These are phyloP conservation scores for Temnothorax longispinosus DNA, from an alignment of 1,140 invertebrate species.

Conservation along the genomic window DNA sequence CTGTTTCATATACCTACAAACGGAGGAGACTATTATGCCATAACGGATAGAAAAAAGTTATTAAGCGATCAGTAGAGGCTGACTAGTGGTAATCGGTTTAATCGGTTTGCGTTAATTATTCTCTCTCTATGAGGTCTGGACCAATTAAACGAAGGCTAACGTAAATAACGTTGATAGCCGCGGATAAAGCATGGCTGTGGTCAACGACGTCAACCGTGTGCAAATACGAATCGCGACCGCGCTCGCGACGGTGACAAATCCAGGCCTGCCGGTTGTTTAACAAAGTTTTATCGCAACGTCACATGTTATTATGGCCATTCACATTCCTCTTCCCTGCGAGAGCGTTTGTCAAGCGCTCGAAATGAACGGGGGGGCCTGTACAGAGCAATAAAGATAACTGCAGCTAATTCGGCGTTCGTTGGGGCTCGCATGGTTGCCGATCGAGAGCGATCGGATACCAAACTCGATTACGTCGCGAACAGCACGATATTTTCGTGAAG, in stretches of 20 bases:
- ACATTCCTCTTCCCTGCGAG: background rate
- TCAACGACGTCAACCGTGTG: constrained; percentile 22
- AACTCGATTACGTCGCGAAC: constrained; percentile 1
- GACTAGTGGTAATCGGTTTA: background rate
- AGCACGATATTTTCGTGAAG: constrained; percentile 5
- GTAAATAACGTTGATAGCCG: constrained; percentile 37
- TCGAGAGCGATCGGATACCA: constrained; percentile 5
- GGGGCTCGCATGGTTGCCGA: background rate
- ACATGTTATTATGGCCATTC: constrained; percentile 29
- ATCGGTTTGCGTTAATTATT: constrained; percentile 15
- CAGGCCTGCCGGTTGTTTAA: constrained; percentile 24
- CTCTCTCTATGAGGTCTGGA: background rate
- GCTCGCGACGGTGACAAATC: constrained; percentile 33
- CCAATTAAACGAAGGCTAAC: constrained; percentile 23
- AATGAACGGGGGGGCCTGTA: constrained; percentile 11
- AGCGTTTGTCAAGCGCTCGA: constrained; percentile 19
- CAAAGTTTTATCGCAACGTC: constrained; percentile 46
- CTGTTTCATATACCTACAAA: background rate
- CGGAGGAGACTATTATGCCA: background rate
- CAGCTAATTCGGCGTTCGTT: constrained; percentile 8
- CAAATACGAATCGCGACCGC: constrained; percentile 9
- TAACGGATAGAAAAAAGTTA: background rate
- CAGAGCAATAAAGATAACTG: constrained; percentile 27
- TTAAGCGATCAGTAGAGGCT: background rate
- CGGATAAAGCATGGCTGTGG: constrained; percentile 31